phyloP scores from a whole-genome alignment of 2,113 vertebrate species.

The Rhinolophus ferrumequinum region DNA sequence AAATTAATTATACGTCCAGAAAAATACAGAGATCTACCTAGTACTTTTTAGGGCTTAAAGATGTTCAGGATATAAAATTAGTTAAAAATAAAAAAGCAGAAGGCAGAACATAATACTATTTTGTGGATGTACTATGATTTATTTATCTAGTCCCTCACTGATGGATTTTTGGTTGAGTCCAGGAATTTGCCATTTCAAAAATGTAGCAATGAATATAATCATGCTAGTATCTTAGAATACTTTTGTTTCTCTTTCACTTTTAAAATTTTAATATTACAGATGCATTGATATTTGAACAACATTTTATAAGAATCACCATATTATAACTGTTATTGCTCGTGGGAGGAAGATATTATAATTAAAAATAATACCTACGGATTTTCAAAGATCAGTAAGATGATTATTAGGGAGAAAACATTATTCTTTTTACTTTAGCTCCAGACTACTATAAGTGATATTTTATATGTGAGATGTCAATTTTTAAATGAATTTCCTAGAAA shows the following conservation, averaged over 20 bases:
- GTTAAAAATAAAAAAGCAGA: conserved; percentile 11
- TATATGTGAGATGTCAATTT: conserved; percentile 1
- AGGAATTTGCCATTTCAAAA: background rate
- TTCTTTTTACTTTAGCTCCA: background rate
- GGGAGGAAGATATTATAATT: background rate
- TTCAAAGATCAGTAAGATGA: background rate
- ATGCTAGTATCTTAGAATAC: background rate
- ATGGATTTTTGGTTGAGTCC: background rate
- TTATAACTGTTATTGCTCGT: background rate
- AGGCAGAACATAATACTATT: background rate
- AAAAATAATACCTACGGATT: background rate
- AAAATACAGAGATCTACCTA: background rate
- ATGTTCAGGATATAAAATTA: background rate
- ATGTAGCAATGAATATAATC: background rate
- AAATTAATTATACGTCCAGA: background rate
- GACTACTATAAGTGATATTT: background rate
- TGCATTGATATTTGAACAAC: background rate
- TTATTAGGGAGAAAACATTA: conserved; percentile 15
- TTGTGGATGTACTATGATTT: background rate
- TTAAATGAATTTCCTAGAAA: conserved; percentile 52
- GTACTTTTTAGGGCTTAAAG: background rate
- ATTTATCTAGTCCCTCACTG: background rate
- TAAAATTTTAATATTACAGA: background rate
- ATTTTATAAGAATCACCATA: conserved; percentile 23
- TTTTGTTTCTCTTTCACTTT: background rate